A percentile compares a stretch with the other conserved stretches of the same genome.
phyloP scores from a whole-genome alignment of 2,888 invertebrate species.

The Brassicogethes aeneus region DNA sequence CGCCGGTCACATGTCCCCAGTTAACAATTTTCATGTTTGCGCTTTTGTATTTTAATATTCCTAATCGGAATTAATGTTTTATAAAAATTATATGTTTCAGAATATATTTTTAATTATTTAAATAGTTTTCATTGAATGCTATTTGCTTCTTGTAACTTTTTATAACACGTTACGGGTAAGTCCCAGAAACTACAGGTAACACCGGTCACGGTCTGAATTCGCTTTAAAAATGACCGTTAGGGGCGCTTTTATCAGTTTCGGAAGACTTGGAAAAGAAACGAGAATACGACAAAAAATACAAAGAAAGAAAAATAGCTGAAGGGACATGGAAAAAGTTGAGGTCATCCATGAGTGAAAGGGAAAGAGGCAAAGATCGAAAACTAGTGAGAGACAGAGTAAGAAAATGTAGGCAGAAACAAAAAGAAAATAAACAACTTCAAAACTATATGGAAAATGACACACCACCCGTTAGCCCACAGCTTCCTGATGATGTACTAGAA shows the following conservation, averaged over 20 bases:
- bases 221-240: conserved; percentile 1
- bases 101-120: neutral
- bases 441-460: too few species aligned
- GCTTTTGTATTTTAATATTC: neutral
- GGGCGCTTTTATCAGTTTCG: neutral
- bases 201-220: neutral
- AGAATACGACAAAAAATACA: too few species aligned
- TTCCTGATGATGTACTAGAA: too few species aligned
- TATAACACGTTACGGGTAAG: neutral
- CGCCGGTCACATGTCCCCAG: neutral
- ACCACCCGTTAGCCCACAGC: too few species aligned
- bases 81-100: neutral
- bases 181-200: neutral
- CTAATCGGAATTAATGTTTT: neutral
- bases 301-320: too few species aligned
- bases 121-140: neutral
- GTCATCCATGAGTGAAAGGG: too few species aligned
- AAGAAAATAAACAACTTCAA: too few species aligned
- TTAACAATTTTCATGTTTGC: neutral
- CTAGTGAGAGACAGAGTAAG: too few species aligned
- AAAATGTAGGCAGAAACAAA: too few species aligned
- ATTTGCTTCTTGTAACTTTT: neutral
- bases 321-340: too few species aligned
- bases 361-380: too few species aligned
- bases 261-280: too few species aligned